Percentiles rank a stretch among this genome's conserved stretches.
Conservation (phyloP, 1,140 invertebrate genomes). For the Platorchestia sp. region DNA sequence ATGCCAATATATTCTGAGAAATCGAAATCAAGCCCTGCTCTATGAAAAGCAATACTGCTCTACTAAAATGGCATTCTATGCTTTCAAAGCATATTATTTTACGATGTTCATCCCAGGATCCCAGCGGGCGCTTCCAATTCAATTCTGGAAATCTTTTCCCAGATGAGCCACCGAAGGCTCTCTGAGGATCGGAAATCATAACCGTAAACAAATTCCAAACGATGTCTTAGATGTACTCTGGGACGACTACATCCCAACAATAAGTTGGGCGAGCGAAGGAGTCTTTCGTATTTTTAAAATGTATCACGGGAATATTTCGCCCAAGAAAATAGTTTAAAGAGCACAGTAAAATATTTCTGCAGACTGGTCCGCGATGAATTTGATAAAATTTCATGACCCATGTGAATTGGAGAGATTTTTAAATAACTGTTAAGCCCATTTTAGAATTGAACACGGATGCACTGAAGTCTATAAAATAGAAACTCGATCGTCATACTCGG, state of each 20-base stretch:
- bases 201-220: conserved; percentile 35
- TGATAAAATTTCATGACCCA: too few species aligned
- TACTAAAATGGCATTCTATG: not conserved
- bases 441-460: not conserved
- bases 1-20: not conserved
- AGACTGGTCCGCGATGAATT: too few species aligned
- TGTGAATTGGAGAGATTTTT: too few species aligned
- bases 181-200: conserved; percentile 30
- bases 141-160: conserved; percentile 39
- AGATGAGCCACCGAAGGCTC: not conserved
- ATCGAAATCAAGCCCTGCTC: not conserved
- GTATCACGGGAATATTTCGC: not conserved
- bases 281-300: not conserved
- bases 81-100: not conserved
- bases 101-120: not conserved
- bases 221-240: conserved; percentile 3
- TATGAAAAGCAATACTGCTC: conserved; percentile 12
- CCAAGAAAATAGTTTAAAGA: too few species aligned
- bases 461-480: not conserved
- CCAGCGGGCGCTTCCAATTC: conserved; percentile 12
- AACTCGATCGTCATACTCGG: not conserved
- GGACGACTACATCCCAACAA: not conserved
- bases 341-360: too few species aligned
- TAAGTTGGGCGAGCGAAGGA: not conserved
- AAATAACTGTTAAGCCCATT: too few species aligned